Evolutionary conservation across 1,140 invertebrate species (phyloP), one percentile per base, ranked within the genome.

Genomic region (Scaptomyza montana): DNA sequence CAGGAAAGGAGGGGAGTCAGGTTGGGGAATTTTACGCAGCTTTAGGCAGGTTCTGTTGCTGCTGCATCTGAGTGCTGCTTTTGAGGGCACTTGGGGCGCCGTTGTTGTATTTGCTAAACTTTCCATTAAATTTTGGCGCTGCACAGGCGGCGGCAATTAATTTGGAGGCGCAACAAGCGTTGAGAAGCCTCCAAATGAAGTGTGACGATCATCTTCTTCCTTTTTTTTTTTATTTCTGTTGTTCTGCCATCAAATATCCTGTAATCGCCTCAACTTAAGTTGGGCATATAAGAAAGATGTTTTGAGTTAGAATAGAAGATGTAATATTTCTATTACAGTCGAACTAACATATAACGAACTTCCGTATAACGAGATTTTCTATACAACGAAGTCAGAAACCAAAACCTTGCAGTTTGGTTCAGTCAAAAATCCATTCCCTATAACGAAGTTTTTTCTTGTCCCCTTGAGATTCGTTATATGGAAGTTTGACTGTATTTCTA

Each of bases 111-210:
- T 87, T 87, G 84, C 45, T 87, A 82, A 89, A 87, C 84, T 87
- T 87, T 87, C 78, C 82, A 89, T 87, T 77, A 68, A 87, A 87
- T 87, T 87, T 87, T 87, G 82, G 82, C 82, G 82, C 84, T 89
- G 78, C 82, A 59, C 79, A 73, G 78, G 81, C 78, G 78, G 80
- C 62, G 82, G 82, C 84, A 89, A 87, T 89, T 87, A 89, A 87
- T 87, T 87, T 87, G 79, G 72, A 87, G 84, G 84, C 82, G 84
- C 82, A 87, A 87, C 82, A 87, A 87, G 84, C 82, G 82, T 87
- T 87, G 67, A 89, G 62, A 87, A 36, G 65, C 78, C 72, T 89
- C 66, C 57, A 89, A 87, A 87, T 87, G 84, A 87, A 79, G 82
- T 87, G 82, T 87, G 84, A 87, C 82, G 84, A 54, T 60, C 51